Evolutionary conservation across 2,113 vertebrate genomes (phyloP).

Genomic region (Atrichornis clamosus): DNA sequence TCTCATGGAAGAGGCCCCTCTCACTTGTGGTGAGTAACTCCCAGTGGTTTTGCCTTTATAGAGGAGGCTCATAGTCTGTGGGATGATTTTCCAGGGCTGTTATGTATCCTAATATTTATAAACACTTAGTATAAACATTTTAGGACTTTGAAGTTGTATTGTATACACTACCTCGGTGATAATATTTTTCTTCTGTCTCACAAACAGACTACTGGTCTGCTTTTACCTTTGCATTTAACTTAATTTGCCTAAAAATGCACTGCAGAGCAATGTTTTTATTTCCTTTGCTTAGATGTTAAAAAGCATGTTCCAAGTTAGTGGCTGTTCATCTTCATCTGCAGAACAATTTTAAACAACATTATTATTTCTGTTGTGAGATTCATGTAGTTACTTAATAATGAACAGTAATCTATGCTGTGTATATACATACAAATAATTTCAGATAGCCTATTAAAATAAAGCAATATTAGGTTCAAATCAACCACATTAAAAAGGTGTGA

Average conservation of each 20-base stretch:
- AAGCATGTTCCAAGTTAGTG: neutral
- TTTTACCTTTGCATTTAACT: neutral
- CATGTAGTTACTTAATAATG: neutral
- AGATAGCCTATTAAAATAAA: neutral
- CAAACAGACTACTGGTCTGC: neutral
- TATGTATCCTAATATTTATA: neutral
- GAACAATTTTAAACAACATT: neutral
- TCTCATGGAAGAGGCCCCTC: constrained; percentile 97
- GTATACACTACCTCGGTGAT: neutral
- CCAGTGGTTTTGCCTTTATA: neutral
- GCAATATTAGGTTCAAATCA: neutral
- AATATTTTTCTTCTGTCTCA: neutral
- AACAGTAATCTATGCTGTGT: neutral
- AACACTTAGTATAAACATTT: neutral
- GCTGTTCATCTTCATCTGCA: neutral
- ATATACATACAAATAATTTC: neutral
- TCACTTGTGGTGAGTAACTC: constrained; percentile 92
- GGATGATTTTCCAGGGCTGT: neutral
- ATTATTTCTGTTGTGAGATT: neutral
- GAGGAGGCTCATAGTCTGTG: neutral
- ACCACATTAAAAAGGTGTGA: neutral
- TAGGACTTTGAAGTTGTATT: neutral
- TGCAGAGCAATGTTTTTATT: neutral
- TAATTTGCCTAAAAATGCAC: neutral
- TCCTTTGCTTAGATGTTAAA: too few relatives aligned